Base-by-base conservation (phyloP, 2,888 invertebrate genomes). In the Eupithecia dodoneata region DNA sequence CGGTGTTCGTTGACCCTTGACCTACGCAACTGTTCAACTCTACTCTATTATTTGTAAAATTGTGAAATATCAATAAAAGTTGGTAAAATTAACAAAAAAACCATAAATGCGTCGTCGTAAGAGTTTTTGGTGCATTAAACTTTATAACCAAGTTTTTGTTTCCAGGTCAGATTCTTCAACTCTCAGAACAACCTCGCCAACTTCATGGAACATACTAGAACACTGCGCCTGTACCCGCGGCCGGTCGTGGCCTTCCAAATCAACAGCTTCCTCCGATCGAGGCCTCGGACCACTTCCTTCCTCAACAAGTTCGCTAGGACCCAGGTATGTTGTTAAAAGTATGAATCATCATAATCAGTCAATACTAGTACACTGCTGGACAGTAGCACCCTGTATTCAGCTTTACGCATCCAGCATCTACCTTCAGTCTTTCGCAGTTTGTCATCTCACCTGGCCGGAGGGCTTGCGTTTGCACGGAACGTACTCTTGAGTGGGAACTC, bases 211-310 rank as follows among this genome's bases (percentile, higher is more conserved):
- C 99, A 99, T 92, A 99, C 99, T 2, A 96, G 99, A 77, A 99
- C 99, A 0, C 93, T 99, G 78, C 96, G 99, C 0, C 95, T 99
- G 0, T 99, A 99, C 93, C 99, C 99, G 2, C 96, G 99, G 75
- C 99, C 99, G 0, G 99, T 99, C 3, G 99, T 99, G 5, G 99
- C 99, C 6, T 99, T 99, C 87, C 99, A 99, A 94, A 98, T 99
- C 86, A 98, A 99, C 93, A 99, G 99, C 88, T 99, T 99, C 89
- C 95, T 99, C 13, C 96, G 99, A 79, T 99, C 99, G 10, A 96
- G 99, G 52, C 99, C 99, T 0, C 96, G 98, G 82, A 97, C 98
- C 13, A 98, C 99, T 0, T 96, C 97, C 67, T 99, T 99, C 90
- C 96, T 99, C 71, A 98, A 97, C 86, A 97, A 97, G 88, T 99